Conservation (phyloP, 2,797 vertebrate species). For the Sitta carolinensis region DNA sequence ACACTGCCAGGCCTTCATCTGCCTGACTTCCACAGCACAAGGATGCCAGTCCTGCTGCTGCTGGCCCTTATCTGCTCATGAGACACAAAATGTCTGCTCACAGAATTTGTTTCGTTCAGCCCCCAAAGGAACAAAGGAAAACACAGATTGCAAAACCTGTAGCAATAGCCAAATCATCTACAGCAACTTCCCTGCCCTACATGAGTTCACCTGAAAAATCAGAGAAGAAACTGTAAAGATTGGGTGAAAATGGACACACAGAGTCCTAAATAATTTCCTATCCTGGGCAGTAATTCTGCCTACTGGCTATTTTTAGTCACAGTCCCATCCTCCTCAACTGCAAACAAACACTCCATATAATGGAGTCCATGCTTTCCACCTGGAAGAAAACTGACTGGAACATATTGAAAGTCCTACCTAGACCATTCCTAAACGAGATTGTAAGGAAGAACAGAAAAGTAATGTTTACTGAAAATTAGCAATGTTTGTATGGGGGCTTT, state of each 20-base stretch:
- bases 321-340: background rate
- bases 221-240: background rate
- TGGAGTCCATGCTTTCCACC: background rate
- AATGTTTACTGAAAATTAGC: background rate
- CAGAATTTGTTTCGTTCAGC: background rate
- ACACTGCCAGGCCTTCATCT: background rate
- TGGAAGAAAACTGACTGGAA: background rate
- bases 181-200: background rate
- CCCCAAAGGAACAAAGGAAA: background rate
- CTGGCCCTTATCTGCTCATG: background rate
- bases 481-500: fast-evolving
- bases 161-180: background rate
- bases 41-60: background rate
- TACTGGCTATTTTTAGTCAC: background rate
- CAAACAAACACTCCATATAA: background rate
- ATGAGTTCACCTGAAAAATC: background rate
- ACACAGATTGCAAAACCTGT: background rate
- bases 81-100: background rate
- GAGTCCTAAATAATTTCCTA: background rate
- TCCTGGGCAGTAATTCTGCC: background rate
- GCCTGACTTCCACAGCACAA: background rate
- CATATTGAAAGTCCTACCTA: background rate
- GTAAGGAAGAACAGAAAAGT: background rate
- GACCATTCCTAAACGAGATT: background rate
- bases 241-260: background rate